These are phyloP conservation scores for Drosophila anomelani DNA, from an alignment of 2,888 invertebrate species.

Conservation along the genomic window DNA sequence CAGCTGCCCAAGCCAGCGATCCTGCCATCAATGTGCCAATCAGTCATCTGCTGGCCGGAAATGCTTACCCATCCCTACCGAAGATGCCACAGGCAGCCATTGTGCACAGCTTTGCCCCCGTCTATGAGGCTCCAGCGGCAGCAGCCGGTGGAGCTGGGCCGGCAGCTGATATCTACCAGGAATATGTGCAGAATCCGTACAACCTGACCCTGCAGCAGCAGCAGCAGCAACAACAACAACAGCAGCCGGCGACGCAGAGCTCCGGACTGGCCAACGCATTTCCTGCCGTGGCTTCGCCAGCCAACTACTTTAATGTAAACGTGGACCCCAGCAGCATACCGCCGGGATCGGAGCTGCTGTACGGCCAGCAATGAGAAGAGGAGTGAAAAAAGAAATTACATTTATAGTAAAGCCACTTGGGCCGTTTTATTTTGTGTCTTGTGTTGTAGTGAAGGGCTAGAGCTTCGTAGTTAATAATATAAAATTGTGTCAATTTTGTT, in stretches of 20 bases:
- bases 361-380: constrained; percentile 83
- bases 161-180: constrained; percentile 82
- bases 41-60: constrained; percentile 79
- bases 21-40: constrained; percentile 77
- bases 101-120: constrained; percentile 83
- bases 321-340: constrained; percentile 86
- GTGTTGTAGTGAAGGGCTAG: constrained; percentile 41
- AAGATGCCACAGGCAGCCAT: constrained; percentile 81
- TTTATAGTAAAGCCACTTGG: constrained; percentile 25
- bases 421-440: constrained; percentile 37
- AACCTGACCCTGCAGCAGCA: constrained; percentile 84
- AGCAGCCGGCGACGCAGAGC: constrained; percentile 58
- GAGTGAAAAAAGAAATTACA: neutral
- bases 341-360: constrained; percentile 88
- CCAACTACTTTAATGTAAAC: constrained; percentile 88
- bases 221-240: constrained; percentile 81
- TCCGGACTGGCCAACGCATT: constrained; percentile 47
- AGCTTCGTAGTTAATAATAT: constrained; percentile 39
- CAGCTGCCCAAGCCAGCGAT: constrained; percentile 19
- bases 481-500: constrained; percentile 47
- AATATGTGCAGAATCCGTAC: constrained; percentile 84
- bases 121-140: constrained; percentile 58
- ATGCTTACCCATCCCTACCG: constrained; percentile 82
- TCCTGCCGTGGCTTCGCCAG: constrained; percentile 85
- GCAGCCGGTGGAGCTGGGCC: constrained; percentile 9